Evolutionary conservation across 2,888 invertebrate genomes (phyloP).

Genomic region (Calameuta filiformis): DNA sequence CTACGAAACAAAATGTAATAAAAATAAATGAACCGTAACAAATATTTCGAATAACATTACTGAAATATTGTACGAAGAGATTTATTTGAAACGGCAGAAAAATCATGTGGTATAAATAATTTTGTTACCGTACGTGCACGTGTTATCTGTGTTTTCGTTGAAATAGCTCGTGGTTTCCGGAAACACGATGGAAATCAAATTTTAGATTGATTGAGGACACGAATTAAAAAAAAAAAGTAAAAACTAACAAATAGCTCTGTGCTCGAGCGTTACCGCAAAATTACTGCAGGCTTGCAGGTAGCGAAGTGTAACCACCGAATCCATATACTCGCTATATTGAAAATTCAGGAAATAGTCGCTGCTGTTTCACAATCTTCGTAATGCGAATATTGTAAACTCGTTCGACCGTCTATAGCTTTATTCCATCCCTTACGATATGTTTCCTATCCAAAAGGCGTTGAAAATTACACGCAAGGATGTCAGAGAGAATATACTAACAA

Average conservation of each 20-base stretch:
- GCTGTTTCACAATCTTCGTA: background rate
- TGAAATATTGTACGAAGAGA: background rate
- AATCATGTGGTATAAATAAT: background rate
- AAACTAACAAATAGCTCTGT: background rate
- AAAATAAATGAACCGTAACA: background rate
- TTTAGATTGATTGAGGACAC: background rate
- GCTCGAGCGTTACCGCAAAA: background rate
- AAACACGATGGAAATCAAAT: background rate
- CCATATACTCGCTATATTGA: background rate
- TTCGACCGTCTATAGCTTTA: background rate
- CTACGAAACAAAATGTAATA: background rate
- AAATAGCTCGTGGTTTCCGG: background rate
- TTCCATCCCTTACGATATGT: background rate
- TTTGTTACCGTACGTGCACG: background rate
- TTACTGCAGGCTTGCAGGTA: background rate
- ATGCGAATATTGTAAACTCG: background rate
- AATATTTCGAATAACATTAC: background rate
- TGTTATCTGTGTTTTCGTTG: background rate
- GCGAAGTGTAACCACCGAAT: background rate
- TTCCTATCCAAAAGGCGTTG: background rate
- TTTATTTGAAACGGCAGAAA: background rate
- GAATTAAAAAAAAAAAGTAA: background rate
- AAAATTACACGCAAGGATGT: background rate
- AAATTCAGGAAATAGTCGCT: background rate
- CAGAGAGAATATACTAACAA: background rate